Percentiles rank a stretch among this genome's conserved stretches.
Evolutionary conservation across 1,140 invertebrate genomes (phyloP).

Genomic region (Orchestia grillus): DNA sequence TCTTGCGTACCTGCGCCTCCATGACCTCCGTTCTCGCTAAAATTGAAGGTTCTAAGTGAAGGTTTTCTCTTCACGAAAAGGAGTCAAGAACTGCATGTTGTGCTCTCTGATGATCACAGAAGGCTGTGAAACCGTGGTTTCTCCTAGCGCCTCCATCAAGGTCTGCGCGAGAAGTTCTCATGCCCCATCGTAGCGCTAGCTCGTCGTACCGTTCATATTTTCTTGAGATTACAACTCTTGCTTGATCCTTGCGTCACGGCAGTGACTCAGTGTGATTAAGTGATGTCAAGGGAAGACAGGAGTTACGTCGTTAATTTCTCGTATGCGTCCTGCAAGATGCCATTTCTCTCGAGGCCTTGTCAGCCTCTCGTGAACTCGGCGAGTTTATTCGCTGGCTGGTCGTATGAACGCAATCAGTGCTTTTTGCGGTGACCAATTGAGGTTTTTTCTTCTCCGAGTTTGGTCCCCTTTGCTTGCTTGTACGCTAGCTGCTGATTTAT

Average conservation of each 20-base stretch:
- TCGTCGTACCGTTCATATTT: background rate
- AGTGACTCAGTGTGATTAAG: constrained; percentile 13
- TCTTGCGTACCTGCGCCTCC: background rate
- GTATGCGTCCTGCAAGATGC: constrained; percentile 29
- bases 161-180: background rate
- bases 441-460: background rate
- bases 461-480: background rate
- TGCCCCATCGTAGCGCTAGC: background rate
- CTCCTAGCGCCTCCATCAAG: background rate
- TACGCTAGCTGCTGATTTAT: background rate
- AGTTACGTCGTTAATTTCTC: constrained; percentile 11
- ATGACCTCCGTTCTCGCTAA: constrained; percentile 31
- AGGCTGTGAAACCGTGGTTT: background rate
- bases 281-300: constrained; percentile 18
- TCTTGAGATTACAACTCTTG: background rate
- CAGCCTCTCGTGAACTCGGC: background rate
- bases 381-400: constrained; percentile 1
- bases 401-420: constrained; percentile 18
- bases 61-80: constrained; percentile 19
- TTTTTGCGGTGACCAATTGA: constrained; percentile 18
- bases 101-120: background rate
- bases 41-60: background rate
- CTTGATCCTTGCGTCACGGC: constrained; percentile 10
- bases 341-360: constrained; percentile 38
- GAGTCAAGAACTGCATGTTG: background rate